These are phyloP conservation scores for Acanthosepion lycidas DNA, from an alignment of 2,888 invertebrate genomes.

Conservation along the genomic window DNA sequence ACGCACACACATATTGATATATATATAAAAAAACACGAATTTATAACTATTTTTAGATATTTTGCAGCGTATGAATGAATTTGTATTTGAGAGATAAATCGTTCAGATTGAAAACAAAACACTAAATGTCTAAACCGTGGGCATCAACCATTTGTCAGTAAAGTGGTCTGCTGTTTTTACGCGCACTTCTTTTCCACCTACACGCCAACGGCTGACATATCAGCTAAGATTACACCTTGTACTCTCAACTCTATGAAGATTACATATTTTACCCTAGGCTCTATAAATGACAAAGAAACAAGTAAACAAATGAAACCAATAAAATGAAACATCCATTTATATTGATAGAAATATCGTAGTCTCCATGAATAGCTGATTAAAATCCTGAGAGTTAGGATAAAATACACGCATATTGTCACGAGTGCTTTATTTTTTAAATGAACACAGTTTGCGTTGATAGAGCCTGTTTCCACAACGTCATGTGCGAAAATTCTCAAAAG, in stretches of 20 bases:
- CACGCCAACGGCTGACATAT: constrained; percentile 11
- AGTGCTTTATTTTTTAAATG: neutral
- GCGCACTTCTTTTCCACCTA: neutral
- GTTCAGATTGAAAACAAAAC: neutral
- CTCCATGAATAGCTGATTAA: neutral
- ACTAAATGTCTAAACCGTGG: neutral
- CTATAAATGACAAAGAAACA: neutral
- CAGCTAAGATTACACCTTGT: neutral
- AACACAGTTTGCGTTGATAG: too few species aligned
- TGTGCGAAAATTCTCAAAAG: too few species aligned
- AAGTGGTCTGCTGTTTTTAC: neutral
- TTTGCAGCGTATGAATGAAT: neutral
- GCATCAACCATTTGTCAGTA: neutral
- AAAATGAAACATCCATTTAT: neutral
- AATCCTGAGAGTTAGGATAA: too few species aligned
- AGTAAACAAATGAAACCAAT: neutral
- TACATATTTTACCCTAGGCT: neutral
- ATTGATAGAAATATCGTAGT: neutral
- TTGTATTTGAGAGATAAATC: neutral
- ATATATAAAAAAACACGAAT: too few species aligned
- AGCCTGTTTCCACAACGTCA: too few species aligned
- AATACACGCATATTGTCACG: too few species aligned
- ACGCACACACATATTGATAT: too few species aligned
- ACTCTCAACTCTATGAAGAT: neutral
- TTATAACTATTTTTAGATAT: neutral